Percentiles rank a stretch among this genome's conserved stretches.
phyloP scores from a whole-genome alignment of 2,113 vertebrate genomes.

The Chaetops frenatus region DNA sequence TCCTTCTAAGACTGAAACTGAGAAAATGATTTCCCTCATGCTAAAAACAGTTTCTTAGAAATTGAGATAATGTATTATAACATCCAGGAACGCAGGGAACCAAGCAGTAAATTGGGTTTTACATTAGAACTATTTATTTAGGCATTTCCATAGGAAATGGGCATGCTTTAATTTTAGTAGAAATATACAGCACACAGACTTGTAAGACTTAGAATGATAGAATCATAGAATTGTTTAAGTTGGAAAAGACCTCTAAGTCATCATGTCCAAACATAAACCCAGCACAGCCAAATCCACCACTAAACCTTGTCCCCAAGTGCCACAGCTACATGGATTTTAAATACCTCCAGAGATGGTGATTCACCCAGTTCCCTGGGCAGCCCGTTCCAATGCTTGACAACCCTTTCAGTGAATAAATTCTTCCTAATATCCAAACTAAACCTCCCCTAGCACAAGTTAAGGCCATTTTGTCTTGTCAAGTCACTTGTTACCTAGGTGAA shows the following conservation, averaged over 20 bases:
- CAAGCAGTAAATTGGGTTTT: not conserved
- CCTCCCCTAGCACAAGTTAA: not conserved
- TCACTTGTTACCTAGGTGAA: not conserved
- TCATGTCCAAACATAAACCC: fast-evolving
- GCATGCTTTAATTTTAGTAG: not conserved
- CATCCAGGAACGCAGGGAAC: not conserved
- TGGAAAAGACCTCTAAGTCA: not conserved
- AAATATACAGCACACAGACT: not conserved
- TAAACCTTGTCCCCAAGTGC: not conserved
- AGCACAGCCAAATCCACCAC: not conserved
- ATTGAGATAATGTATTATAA: not conserved
- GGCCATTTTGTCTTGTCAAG: not conserved
- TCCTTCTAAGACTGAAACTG: not conserved
- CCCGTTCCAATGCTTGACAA: not conserved
- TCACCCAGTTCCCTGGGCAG: not conserved
- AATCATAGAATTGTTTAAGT: not conserved
- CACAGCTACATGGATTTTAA: not conserved
- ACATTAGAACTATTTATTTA: not conserved
- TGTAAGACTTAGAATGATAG: not conserved
- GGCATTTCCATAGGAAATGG: not conserved
- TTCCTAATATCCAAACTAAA: not conserved
- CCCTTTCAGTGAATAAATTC: not conserved
- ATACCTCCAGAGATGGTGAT: no score
- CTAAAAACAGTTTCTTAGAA: not conserved
- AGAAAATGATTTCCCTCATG: not conserved